Conservation (phyloP, 2,113 vertebrate genomes). For the Pseudonaja textilis region DNA sequence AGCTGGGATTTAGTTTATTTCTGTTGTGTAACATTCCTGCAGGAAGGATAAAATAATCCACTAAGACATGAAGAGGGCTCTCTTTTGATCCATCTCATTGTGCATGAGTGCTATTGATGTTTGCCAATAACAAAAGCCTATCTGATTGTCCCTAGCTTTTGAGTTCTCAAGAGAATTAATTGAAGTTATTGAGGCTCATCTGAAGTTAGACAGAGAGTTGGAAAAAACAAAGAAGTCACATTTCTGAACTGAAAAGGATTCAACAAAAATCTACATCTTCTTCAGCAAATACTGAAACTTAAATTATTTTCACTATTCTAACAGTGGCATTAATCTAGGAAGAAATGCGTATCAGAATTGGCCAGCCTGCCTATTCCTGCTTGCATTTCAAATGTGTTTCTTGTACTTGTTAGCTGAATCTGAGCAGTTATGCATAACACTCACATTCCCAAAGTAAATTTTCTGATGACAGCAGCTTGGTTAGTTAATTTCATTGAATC, state of each 20-base stretch:
- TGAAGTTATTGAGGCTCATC: not conserved
- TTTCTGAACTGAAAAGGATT: slow-evolving; percentile 10
- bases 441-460: slow-evolving; percentile 36
- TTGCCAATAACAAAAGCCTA: not conserved
- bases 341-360: not conserved
- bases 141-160: not conserved
- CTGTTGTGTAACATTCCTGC: not conserved
- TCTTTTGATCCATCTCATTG: not conserved
- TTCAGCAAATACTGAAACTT: slow-evolving; percentile 20
- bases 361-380: not conserved
- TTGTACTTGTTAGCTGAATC: slow-evolving; percentile 5
- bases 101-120: not conserved
- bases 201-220: not conserved
- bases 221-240: not conserved
- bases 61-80: not conserved
- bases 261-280: slow-evolving; percentile 15
- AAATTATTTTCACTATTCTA: slow-evolving; percentile 29
- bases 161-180: not conserved
- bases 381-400: slow-evolving; percentile 12
- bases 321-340: slow-evolving; percentile 9
- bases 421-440: slow-evolving; percentile 11
- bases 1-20: not conserved
- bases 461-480: slow-evolving; percentile 27
- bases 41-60: not conserved
- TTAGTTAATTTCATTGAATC: slow-evolving; percentile 33